A percentile compares a stretch with the other conserved stretches of the same genome.
Evolutionary conservation across 2,113 vertebrate species (phyloP).

Genomic region (Aplodontia rufa): DNA sequence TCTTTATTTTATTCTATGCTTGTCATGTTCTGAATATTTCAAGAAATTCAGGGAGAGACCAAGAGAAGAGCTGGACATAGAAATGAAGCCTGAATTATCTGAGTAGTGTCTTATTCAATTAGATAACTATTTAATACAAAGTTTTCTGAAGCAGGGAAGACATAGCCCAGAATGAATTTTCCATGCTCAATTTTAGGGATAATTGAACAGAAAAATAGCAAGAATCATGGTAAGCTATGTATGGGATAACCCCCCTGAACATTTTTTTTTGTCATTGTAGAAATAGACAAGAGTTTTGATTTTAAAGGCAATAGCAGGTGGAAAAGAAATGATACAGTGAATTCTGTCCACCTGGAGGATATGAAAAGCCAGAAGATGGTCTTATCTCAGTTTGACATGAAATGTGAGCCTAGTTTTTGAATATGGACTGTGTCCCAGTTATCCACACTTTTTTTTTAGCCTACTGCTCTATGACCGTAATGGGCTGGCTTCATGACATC

Average conservation of each 20-base stretch:
- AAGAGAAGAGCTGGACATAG: background rate
- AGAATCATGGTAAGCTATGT: background rate
- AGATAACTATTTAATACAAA: background rate
- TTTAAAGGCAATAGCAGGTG: background rate
- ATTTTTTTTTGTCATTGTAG: background rate
- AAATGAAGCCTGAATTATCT: background rate
- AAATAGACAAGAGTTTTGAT: background rate
- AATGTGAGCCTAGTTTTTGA: background rate
- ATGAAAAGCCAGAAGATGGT: background rate
- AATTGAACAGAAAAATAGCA: constrained; percentile 9
- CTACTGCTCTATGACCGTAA: background rate
- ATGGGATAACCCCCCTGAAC: background rate
- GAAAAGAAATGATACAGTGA: background rate
- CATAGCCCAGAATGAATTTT: background rate
- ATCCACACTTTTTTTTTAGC: background rate
- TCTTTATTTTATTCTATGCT: background rate
- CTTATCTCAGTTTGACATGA: constrained; percentile 26
- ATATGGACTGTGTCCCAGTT: background rate
- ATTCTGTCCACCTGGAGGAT: background rate
- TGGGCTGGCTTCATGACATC: background rate
- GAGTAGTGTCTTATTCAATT: background rate
- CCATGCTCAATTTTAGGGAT: background rate
- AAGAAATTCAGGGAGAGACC: background rate
- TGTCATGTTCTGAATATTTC: background rate
- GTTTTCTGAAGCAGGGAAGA: background rate